Conservation (phyloP, 1,140 invertebrate species). For the Pinna nobilis region DNA sequence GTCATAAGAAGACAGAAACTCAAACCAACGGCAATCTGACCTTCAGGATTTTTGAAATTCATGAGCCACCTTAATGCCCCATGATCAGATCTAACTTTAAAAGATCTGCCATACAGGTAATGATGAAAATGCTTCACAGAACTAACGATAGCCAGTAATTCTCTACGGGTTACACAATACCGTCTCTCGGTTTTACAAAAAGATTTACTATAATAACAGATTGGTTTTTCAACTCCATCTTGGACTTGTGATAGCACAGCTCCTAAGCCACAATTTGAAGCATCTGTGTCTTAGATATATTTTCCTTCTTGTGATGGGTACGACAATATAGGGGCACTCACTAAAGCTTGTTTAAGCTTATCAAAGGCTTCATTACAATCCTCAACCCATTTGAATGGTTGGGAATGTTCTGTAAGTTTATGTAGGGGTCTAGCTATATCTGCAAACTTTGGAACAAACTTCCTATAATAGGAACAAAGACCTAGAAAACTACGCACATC, state of each 20-base stretch:
- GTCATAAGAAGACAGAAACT: conserved; percentile 51
- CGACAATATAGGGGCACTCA: conserved; percentile 43
- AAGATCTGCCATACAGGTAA: conserved; percentile 43
- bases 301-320: background rate
- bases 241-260: conserved; percentile 72
- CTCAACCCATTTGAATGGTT: background rate
- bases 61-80: conserved; percentile 39
- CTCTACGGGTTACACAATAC: conserved; percentile 41
- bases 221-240: conserved; percentile 46
- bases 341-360: conserved; percentile 46
- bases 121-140: conserved; percentile 32
- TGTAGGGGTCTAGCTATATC: conserved; percentile 24
- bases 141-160: conserved; percentile 43
- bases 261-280: conserved; percentile 62
- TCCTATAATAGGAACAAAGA: conserved; percentile 49
- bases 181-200: conserved; percentile 31
- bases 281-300: conserved; percentile 33
- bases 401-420: background rate
- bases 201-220: conserved; percentile 31
- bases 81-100: conserved; percentile 48
- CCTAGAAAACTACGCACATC: conserved; percentile 40
- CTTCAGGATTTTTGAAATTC: conserved; percentile 28
- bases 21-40: conserved; percentile 53
- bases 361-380: conserved; percentile 37
- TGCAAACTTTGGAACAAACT: conserved; percentile 46